These are phyloP conservation scores for Eristalinus sepulchralis DNA, from an alignment of 2,888 invertebrate species.

Conservation along the genomic window DNA sequence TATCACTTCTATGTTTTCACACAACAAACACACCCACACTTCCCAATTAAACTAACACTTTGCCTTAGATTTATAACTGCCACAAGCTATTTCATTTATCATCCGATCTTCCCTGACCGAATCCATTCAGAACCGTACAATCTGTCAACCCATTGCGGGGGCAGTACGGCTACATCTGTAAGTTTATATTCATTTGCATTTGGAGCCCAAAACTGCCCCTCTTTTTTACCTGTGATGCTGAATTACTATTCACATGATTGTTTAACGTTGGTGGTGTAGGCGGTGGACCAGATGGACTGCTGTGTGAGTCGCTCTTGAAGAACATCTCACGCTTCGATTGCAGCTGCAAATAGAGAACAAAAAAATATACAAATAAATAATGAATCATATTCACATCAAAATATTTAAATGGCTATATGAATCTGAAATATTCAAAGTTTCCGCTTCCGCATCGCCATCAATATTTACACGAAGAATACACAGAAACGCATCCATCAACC, in stretches of 20 bases:
- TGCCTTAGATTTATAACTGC: background rate
- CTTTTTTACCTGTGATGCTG: constrained; percentile 73
- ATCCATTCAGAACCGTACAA: background rate
- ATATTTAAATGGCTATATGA: constrained; percentile 9
- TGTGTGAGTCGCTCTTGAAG: constrained; percentile 87
- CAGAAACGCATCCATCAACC: background rate
- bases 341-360: constrained; percentile 82
- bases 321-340: constrained; percentile 94
- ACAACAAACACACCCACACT: background rate
- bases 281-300: constrained; percentile 83
- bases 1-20: background rate
- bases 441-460: background rate
- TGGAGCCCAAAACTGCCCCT: constrained; percentile 3
- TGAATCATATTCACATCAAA: constrained; percentile 5
- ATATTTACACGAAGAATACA: background rate
- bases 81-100: background rate
- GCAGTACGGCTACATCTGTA: constrained; percentile 8
- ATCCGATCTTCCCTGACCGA: background rate
- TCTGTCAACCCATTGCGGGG: background rate
- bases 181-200: constrained; percentile 46
- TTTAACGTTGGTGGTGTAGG: constrained; percentile 82
- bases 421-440: constrained; percentile 29
- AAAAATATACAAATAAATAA: constrained; percentile 9
- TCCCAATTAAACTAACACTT: background rate
- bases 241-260: constrained; percentile 74